Base-by-base conservation (phyloP, 1,140 invertebrate species). In the Battus philenor region DNA sequence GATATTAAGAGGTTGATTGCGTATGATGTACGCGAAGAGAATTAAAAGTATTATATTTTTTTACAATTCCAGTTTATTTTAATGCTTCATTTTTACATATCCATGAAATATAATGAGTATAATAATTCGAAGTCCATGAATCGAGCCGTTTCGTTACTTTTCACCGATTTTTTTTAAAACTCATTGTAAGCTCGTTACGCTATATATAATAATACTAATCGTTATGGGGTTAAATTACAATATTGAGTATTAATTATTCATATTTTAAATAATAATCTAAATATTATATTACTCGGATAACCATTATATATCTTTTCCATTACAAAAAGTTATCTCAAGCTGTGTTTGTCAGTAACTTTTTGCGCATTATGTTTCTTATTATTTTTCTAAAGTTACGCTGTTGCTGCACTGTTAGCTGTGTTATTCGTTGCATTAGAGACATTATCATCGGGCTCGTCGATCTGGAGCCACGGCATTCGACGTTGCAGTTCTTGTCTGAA, bases 401-500 rank as follows among this genome's bases (percentile, higher is more conserved):
- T 55, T 1, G 78, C 67, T 0, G 75, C 51, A 2, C 79, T 65
- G 31, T 68, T 70, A 0, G 66, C 70, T 0, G 78, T 76, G 17
- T 72, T 74, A 27, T 54, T 65, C 0, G 82, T 86, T 2, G 66
- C 63, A 1, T 73, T 77, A 0, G 86, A 87, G 0, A 55, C 59
- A 1, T 67, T 82, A 38, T 87, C 86, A 22, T 74, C 68, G 1
- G 86, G 82, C 47, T 87, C 86, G 38, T 83, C 64, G 41, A 87
- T 86, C 55, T 86, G 84, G n/a, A 87, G 68, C 86, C 84, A 87
- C 7, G 86, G 86, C 70, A 87, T 79, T 16, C 81, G 76, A 12
- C 65, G 66, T 45, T 87, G 86, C 8, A 86, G 62, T 50, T 87
- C 84, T 69, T 86, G 83, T 41, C 85, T 87, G 39, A n/a, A 41